A percentile compares a stretch with the other conserved stretches of the same genome.
These are phyloP conservation scores for Galbula dea DNA, from an alignment of 2,113 vertebrate species.

Conservation along the genomic window DNA sequence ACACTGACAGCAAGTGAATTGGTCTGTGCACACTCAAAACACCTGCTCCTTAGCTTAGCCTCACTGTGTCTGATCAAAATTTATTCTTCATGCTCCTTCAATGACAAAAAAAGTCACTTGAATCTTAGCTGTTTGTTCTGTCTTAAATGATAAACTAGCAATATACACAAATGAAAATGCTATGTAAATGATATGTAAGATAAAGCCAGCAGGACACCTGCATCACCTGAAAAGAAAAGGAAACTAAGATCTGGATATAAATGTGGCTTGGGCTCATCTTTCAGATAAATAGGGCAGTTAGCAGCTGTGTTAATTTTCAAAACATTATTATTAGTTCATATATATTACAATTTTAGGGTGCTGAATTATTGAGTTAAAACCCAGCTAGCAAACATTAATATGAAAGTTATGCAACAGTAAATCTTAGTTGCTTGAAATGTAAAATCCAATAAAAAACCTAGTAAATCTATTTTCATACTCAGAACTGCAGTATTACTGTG, in stretches of 20 bases:
- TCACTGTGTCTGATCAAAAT: background rate
- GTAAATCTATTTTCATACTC: background rate
- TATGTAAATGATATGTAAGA: background rate
- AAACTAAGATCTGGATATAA: background rate
- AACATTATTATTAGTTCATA: background rate
- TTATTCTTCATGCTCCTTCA: background rate
- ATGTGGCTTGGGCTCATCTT: background rate
- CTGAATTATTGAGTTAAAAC: background rate
- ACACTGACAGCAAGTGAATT: background rate
- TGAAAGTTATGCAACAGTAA: background rate
- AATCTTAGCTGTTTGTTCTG: background rate
- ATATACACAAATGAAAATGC: background rate
- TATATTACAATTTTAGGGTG: background rate
- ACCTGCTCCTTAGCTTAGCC: background rate
- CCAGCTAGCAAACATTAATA: background rate
- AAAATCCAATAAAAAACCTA: background rate
- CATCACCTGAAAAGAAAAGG: background rate
- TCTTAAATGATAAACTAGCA: background rate
- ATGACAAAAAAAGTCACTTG: background rate
- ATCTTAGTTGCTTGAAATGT: background rate
- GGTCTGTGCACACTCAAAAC: background rate
- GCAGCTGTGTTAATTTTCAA: background rate
- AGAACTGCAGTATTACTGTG: background rate
- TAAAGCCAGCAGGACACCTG: background rate
- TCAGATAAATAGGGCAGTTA: background rate